phyloP scores from a whole-genome alignment of 2,113 vertebrate species.

The Sapajus apella region DNA sequence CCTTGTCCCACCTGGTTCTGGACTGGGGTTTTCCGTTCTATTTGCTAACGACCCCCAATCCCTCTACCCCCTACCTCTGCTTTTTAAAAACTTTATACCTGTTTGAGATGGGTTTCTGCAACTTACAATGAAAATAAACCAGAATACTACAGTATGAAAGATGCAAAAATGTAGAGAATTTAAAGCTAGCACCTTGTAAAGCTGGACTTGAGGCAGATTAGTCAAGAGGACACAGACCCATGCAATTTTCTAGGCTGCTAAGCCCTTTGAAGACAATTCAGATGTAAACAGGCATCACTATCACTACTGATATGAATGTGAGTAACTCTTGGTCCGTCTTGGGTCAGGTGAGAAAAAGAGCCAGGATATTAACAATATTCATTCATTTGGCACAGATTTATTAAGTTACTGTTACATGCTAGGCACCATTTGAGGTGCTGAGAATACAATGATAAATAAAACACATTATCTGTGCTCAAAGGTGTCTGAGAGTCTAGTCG shows the following conservation, averaged over 20 bases:
- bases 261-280: not conserved
- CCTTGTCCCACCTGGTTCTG: not conserved
- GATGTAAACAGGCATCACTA: not conserved
- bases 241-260: not conserved
- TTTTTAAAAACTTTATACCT: not conserved
- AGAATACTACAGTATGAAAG: not conserved
- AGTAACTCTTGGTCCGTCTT: not conserved
- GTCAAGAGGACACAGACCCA: not conserved
- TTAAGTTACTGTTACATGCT: not conserved
- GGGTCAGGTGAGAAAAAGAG: not conserved
- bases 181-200: not conserved
- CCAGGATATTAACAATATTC: not conserved
- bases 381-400: not conserved
- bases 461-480: not conserved
- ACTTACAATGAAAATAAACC: not conserved
- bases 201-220: not conserved
- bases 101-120: not conserved
- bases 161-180: not conserved
- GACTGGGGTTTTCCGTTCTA: not conserved
- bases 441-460: not conserved
- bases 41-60: not conserved
- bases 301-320: not conserved
- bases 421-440: not conserved
- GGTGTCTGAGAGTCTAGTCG: not conserved
- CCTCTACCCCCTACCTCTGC: not conserved